Base-by-base conservation (phyloP, 64 coral and sea anemone species). In the Stichodactyla mertensii region DNA sequence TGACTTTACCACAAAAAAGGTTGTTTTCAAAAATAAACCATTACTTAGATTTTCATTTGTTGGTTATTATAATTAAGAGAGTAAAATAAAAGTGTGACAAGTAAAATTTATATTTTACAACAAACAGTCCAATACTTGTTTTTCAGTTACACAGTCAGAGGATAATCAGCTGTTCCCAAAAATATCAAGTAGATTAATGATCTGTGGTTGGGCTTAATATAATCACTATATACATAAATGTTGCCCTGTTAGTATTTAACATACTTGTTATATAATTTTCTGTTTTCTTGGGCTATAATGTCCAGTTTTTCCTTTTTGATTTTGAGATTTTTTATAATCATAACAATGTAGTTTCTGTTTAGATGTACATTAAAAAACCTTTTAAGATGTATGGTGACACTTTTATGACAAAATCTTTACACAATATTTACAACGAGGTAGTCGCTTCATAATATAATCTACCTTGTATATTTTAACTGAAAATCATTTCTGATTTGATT, bases 341-440 rank as follows among this genome's bases (percentile, higher is more conserved):
- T 8, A 24, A 71, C 19, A 6, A 20, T 74, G 8, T 70, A 70
- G 22, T 74, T 74, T 66, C 22, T 74, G 8, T n/a, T 74, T 74
- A 74, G 69, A 74, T 74, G 69, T 27, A 74, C 22, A 74, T 74
- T 74, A 74, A 31, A 74, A 74, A 74, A 74, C 22, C 69, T 74
- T 69, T 74, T 58, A 58, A 74, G 10, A 74, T 74, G 69, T 74
- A 74, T 74, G 69, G 27, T 23, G 69, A 74, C 69, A 74, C 24
- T 74, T n/a, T 67, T 74, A 74, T 74, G 69, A 74, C 69, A 74
- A 74, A 71, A 23, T 26, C 24, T 74, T 74, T 74, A 31, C 69
- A 74, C 27, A 31, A 27, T 74, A 74, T 74, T 74, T 74, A 74
- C 69, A 74, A 74, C 27, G 69, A 74, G 22, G 24, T 5, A 13